Evolutionary conservation across 2,797 vertebrate species (phyloP), one percentile per base, ranked within the genome.

Genomic region (Cryptoblepharus egeriae): DNA sequence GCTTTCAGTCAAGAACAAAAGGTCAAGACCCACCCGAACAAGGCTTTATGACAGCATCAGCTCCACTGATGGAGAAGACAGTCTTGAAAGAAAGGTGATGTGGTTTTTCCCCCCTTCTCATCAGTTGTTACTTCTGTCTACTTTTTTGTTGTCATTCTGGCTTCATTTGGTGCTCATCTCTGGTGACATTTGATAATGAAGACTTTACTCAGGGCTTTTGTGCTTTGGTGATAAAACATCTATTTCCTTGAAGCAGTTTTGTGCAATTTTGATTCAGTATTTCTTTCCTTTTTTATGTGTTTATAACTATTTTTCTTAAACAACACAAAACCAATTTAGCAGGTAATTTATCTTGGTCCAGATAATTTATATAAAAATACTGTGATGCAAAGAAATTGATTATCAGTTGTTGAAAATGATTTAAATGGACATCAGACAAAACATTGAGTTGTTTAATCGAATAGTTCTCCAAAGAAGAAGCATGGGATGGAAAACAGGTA

Each of bases 41-140:
- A 91, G 94, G 55, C 88, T 94, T 13, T 94, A 94, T 42, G 97
- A 97, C 60, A 97, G 96, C 83, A 90, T 96, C 94, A 97, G 96
- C 82, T 98, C 97, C 2, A 95, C 96, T 18, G 97, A 98, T 69
- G 88, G 97, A 97, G 95, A 99, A 93, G 97, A 99, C 91, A 91
- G 95, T 94, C 92, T 96, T 5, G 93, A 96, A 82, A 88, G 92
- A 81, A 97, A 95, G 96, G 97, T 97, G 93, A 96, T 30, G 24
- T 32, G 60, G 77, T 79, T 72, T 49, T 88, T 79, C 77, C 69
- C 79, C 45, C 77, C 80, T 63, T 68, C 82, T 89, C 72, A 35
- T 74, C 0, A n/a, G 22, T 58, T 58, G n/a, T 58, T 74, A 42
- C 6, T 15, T 73, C 39, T 83, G 37, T 5, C 42, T 18, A 16